Base-by-base conservation (phyloP, 2,888 invertebrate species). In the Parasteatoda lunata region DNA sequence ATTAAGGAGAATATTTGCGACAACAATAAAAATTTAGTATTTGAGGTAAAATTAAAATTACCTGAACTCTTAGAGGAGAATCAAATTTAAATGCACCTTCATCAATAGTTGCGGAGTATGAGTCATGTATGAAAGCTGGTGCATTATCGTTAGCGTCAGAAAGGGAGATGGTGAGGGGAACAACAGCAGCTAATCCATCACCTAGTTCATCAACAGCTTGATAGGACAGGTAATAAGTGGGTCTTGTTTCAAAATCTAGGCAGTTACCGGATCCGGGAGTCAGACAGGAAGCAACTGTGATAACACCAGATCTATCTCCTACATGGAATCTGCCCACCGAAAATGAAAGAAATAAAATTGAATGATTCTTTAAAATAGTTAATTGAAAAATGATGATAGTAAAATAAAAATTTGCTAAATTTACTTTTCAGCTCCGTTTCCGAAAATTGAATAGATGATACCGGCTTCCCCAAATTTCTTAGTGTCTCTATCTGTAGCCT, bases 191-290 rank as follows among this genome's bases (percentile, higher is more conserved):
- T 30, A 89, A 88, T 5, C 90, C 97, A 30, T 94, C 93, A 0
- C 97, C 97, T 88, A 95, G 94, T 90, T 96, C 95, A 90, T 97
- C 97, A 11, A 95, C 96, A 0, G 97, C 97, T 96, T 96, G 91
- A 6, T 91, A 91, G 79, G 96, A 95, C 79, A 97, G 93, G 91
- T 95, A 96, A 92, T 96, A 97, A 89, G 95, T 95, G 77, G 94
- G 94, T 91, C 96, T 95, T 0, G 95, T 94, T 92, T 97, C 97
- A 90, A 94, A 97, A 92, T 97, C 97, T 51, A 97, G 93, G 91
- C 98, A 98, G 5, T 95, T 95, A 13, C 93, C 92, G 3, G 91
- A 91, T 0, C 95, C 95, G 4, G 95, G 95, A 0, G 94, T 93
- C 13, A 93, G 93, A 90, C 97, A 97, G 2, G 94, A 93, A 0